Evolutionary conservation across 2,888 invertebrate genomes (phyloP).

Genomic region (Dioctria linearis): DNA sequence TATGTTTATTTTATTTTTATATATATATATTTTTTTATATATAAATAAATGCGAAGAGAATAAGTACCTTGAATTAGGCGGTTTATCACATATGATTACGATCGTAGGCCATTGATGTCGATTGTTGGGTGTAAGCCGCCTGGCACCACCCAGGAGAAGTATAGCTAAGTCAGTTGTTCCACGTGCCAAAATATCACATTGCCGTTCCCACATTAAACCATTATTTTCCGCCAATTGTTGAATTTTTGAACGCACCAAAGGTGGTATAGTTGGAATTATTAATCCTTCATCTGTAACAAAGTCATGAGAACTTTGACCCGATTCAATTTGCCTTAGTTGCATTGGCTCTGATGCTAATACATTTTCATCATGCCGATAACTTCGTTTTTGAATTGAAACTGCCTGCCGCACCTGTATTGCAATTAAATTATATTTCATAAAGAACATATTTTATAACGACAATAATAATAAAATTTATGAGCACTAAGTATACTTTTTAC

Average conservation of each 20-base stretch:
- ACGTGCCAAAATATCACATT: conserved; percentile 84
- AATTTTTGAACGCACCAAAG: conserved; percentile 78
- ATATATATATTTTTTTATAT: no score
- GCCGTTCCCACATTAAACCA: conserved; percentile 78
- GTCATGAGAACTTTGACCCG: conserved; percentile 69
- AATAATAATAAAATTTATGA: no score
- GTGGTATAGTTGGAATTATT: conserved; percentile 82
- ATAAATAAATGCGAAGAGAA: no score
- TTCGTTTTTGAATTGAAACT: conserved; percentile 66
- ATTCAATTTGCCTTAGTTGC: conserved; percentile 79
- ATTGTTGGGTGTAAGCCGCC: conserved; percentile 87
- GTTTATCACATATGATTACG: conserved; percentile 81
- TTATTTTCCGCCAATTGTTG: conserved; percentile 79
- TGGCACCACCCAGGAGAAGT: conserved; percentile 86
- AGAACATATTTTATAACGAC: no score
- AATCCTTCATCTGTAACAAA: conserved; percentile 82
- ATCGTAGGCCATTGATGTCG: conserved; percentile 90
- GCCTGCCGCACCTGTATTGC: conserved; percentile 62
- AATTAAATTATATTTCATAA: conserved; percentile 69
- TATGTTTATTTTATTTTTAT: no score
- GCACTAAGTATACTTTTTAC: no score
- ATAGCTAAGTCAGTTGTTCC: conserved; percentile 89
- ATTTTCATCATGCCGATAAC: conserved; percentile 90
- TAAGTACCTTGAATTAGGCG: conserved; percentile 73
- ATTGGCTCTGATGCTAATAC: conserved; percentile 79